phyloP scores from a whole-genome alignment of 2,888 invertebrate species.

The Smittia aterrima region DNA sequence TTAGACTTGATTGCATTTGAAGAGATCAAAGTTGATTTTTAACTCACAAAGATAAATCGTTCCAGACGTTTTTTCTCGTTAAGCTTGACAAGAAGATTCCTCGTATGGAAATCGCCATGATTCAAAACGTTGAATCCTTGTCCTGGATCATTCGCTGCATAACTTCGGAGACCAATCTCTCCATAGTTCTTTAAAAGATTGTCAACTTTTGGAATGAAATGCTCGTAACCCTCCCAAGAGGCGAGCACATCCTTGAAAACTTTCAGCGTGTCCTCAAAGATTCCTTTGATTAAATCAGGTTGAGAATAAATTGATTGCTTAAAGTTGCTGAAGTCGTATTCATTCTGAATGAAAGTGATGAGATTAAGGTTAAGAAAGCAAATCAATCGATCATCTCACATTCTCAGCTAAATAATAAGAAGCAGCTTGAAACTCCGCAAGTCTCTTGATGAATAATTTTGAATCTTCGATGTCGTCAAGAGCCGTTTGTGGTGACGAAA shows the following conservation, averaged over 20 bases:
- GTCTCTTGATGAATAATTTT: background rate
- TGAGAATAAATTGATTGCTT: constrained; percentile 8
- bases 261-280: too few species aligned
- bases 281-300: background rate
- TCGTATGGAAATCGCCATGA: constrained; percentile 53
- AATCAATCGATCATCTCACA: too few species aligned
- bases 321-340: background rate
- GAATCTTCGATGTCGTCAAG: background rate
- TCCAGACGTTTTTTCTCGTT: constrained; percentile 46
- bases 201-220: background rate
- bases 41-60: background rate
- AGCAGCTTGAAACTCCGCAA: constrained; percentile 37
- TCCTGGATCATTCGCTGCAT: background rate
- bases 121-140: constrained; percentile 50
- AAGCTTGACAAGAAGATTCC: constrained; percentile 53
- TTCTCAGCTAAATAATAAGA: constrained; percentile 15
- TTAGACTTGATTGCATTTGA: background rate
- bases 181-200: too few species aligned
- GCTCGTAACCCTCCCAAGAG: too few species aligned
- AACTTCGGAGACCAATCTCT: background rate
- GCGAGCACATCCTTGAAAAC: too few species aligned
- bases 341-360: too few species aligned
- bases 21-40: background rate
- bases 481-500: background rate
- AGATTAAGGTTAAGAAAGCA: too few species aligned